phyloP scores from a whole-genome alignment of 1,140 invertebrate genomes.

The Phortica variegata region DNA sequence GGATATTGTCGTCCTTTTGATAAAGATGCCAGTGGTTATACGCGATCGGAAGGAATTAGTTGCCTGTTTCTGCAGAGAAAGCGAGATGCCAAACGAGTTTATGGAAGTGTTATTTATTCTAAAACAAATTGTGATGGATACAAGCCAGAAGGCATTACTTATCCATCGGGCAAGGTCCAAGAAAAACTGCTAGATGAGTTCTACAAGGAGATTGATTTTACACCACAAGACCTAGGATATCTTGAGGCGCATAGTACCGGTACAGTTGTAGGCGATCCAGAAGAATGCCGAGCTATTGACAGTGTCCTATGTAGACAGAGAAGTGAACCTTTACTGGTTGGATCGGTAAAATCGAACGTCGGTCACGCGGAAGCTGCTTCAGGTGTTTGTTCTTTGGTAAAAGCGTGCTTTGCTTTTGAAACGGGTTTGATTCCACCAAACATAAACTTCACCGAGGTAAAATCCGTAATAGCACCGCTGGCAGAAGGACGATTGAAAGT shows the following conservation, averaged over 20 bases:
- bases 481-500: slow-evolving; percentile 70
- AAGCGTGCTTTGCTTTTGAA: slow-evolving; percentile 76
- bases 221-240: slow-evolving; percentile 72
- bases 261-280: slow-evolving; percentile 79
- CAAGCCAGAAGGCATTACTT: slow-evolving; percentile 88
- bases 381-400: slow-evolving; percentile 80
- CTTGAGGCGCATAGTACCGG: slow-evolving; percentile 92
- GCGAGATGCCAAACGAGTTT: slow-evolving; percentile 74
- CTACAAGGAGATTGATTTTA: slow-evolving; percentile 80
- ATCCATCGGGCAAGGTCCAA: slow-evolving; percentile 83
- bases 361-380: slow-evolving; percentile 91
- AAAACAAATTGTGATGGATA: slow-evolving; percentile 85
- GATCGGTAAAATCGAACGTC: slow-evolving; percentile 91
- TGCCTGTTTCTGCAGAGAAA: slow-evolving; percentile 80
- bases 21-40: slow-evolving; percentile 74
- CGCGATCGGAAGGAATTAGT: slow-evolving; percentile 74
- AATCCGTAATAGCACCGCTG: slow-evolving; percentile 72
- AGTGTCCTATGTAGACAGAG: slow-evolving; percentile 74
- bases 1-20: slow-evolving; percentile 91
- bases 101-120: slow-evolving; percentile 62
- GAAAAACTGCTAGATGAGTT: slow-evolving; percentile 77
- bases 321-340: slow-evolving; percentile 73
- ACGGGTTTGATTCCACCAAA: slow-evolving; percentile 76
- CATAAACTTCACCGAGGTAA: slow-evolving; percentile 73
- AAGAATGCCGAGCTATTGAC: slow-evolving; percentile 85